Evolutionary conservation across 30 jellyfish, hydroid and myxozoan species (phyloP), one percentile per base, ranked within the genome.

Genomic region (Phacellophora camtschatica): DNA sequence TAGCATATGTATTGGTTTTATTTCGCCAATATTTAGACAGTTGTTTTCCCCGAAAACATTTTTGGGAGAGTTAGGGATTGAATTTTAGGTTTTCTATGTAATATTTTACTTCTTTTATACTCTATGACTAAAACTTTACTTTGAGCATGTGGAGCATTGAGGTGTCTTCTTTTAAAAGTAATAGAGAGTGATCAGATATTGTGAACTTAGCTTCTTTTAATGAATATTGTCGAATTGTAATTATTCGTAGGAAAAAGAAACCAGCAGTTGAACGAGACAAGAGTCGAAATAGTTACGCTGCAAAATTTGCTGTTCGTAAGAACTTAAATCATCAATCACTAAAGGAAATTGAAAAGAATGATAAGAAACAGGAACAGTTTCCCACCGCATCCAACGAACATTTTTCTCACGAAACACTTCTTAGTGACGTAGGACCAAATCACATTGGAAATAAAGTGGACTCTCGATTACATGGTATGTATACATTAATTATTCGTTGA

Each of bases 261-360:
- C 19, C 58, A n/a, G 33, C 29, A 15, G 18, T 33, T 8, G 90
- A 61, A 28, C 80, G 74, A 71, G 89, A 88, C 22, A 82, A 63
- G 35, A 32, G 77, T 25, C 82, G 12, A 0, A 80, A 80, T 30
- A 76, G 95, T 67, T 88, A 88, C 55, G 97, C 97, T 5, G 97
- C 97, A 1, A 80, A 81, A 36, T 88, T 88, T 88, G 95, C 95
- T 4, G 87, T 79, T 8, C 88, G 93, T 1, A 79, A 79, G 50
- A 53, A 66, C 46, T 16, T 84, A 24, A 59, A 63, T 28, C 74
- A 48, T 10, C 90, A 34, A 61, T 51, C 18, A 33, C 4, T 22
- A 15, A 31, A 23, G 20, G 65, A 66, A 9, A 62, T 7, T 16
- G 71, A 53, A 37, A 42, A 20, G 25, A 37, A 59, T 43, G 18